Evolutionary conservation across 92 coral and sea anemone genomes (phyloP).

Genomic region (Parazoanthus darwini): DNA sequence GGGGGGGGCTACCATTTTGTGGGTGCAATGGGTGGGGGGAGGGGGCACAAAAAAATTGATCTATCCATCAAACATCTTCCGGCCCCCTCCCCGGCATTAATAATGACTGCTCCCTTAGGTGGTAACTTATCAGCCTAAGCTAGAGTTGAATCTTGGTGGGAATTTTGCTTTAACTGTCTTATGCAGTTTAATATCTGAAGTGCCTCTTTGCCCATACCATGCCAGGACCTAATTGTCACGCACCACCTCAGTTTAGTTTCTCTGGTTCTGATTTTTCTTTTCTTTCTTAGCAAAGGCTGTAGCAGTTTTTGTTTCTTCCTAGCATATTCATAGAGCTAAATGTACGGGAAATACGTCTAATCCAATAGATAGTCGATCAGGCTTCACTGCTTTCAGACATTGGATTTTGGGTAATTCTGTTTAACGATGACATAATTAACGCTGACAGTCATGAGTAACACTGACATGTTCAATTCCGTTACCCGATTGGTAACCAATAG

Average conservation of each 20-base stretch:
- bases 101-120: too few species aligned
- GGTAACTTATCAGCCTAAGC: too few species aligned
- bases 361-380: conserved; percentile 4
- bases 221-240: conserved; percentile 8
- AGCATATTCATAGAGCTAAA: neutral
- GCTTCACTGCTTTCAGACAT: neutral
- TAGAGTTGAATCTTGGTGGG: too few species aligned
- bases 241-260: conserved; percentile 46
- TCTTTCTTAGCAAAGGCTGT: conserved; percentile 16
- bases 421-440: conserved; percentile 16
- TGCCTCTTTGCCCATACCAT: conserved; percentile 6
- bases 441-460: conserved; percentile 22
- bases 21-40: too few species aligned
- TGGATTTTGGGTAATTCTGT: conserved; percentile 12
- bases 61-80: too few species aligned
- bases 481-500: conserved; percentile 8
- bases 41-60: too few species aligned
- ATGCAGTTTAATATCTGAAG: neutral
- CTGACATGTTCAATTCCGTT: conserved; percentile 16
- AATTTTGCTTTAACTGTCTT: too few species aligned
- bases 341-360: conserved; percentile 21
- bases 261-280: conserved; percentile 37
- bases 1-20: too few species aligned
- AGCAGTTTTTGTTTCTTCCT: neutral
- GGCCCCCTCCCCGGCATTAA: too few species aligned